Evolutionary conservation across 23 tunicate genomes (phyloP).

Genomic region (Halocynthia aurantium): DNA sequence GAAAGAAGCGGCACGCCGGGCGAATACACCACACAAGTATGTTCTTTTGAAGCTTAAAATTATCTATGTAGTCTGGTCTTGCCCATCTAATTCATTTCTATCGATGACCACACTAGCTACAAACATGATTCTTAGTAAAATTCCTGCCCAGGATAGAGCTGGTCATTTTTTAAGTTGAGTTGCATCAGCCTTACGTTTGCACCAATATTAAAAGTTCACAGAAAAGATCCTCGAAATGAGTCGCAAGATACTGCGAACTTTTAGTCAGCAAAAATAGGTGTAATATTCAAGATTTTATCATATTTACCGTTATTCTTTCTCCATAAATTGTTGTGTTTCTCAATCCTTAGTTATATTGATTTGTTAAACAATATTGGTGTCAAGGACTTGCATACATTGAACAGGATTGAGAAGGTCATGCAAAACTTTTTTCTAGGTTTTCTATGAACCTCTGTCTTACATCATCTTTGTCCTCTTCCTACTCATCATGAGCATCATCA

Average conservation of each 20-base stretch:
- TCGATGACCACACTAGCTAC: too few species aligned
- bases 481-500: conserved; percentile 87
- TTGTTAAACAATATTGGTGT: neutral
- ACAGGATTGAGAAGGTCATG: neutral
- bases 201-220: too few species aligned
- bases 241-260: neutral
- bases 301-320: neutral
- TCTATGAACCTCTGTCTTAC: conserved; percentile 61
- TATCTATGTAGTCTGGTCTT: neutral
- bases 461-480: conserved; percentile 64
- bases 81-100: too few species aligned
- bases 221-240: too few species aligned
- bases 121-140: too few species aligned
- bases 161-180: too few species aligned
- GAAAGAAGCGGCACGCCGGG: neutral
- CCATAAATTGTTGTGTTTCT: neutral
- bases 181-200: too few species aligned
- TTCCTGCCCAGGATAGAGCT: too few species aligned
- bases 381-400: neutral
- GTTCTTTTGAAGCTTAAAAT: neutral
- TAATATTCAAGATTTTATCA: neutral
- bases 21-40: neutral
- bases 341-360: neutral
- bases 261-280: neutral
- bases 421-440: conserved; percentile 20